A percentile compares a stretch with the other conserved stretches of the same genome.
These are phyloP conservation scores for Eulacestoma nigropectus DNA, from an alignment of 2,113 vertebrate species.

Conservation along the genomic window DNA sequence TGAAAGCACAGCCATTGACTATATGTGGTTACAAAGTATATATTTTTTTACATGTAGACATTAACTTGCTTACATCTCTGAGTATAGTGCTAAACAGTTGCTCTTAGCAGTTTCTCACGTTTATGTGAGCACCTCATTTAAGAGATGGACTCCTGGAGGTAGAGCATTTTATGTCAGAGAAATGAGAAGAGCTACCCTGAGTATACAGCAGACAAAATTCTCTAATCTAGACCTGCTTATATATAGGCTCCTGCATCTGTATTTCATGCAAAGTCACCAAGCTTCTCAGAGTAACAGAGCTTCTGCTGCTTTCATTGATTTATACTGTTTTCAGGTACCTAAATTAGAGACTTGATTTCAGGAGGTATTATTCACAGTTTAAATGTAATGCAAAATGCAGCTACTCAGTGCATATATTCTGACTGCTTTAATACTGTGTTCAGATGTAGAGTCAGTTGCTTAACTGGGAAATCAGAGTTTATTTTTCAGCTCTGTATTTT, in stretches of 20 bases:
- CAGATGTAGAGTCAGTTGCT: not conserved
- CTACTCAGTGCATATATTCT: not conserved
- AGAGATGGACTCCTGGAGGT: not conserved
- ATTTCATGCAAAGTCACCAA: not conserved
- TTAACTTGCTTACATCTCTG: not conserved
- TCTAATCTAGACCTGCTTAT: not conserved
- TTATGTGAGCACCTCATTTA: not conserved
- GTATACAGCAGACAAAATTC: not conserved
- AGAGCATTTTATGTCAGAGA: not conserved
- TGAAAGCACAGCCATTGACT: not conserved
- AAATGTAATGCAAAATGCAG: not conserved
- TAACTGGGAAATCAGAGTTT: not conserved
- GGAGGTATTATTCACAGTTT: not conserved
- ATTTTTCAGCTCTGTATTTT: slow-evolving; percentile 5
- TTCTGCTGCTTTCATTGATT: not conserved
- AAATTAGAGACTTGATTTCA: slow-evolving; percentile 10
- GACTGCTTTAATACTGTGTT: not conserved
- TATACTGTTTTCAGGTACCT: not conserved
- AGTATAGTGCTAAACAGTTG: not conserved
- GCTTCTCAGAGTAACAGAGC: not conserved
- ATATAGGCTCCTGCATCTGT: not conserved
- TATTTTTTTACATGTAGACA: not conserved
- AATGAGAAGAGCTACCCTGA: not conserved
- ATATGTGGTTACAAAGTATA: not conserved
- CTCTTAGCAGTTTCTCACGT: not conserved